Base-by-base conservation (phyloP, 2,113 vertebrate genomes). In the Caranx ignobilis region DNA sequence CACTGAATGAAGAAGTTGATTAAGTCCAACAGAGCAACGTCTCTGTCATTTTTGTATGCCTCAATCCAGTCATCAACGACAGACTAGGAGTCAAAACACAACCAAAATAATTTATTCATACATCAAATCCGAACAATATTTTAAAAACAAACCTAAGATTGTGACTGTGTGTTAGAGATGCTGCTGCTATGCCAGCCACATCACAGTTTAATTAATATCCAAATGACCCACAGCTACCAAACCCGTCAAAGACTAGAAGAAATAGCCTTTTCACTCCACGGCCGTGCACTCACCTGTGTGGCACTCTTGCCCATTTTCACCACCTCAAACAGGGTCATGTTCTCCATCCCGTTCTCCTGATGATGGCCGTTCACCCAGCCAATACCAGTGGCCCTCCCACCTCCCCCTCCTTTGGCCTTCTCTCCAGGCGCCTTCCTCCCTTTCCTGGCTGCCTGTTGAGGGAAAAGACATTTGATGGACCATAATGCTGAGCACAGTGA, bases 1-100 rank as follows among this genome's bases (percentile, higher is more conserved):
- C 98, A 99, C 94, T 99, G 98, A 93, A 99, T 99, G 91, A 99
- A 99, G 94, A 99, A 99, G 91, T 99, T 99, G 94, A 99, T 99
- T 84, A 99, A 95, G 90, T 98, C 98, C 94, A 99, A 95, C 72
- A 99, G 96, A 78, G 97, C 97, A 76, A 94, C 93, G 93, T 99
- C 98, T 87, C 97, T 93, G 89, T 99, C 96, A 71, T 96, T 94
- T 93, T 99, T 99, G 92, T 99, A 99, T 45, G 97, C 96, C 82
- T 99, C 98, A 81, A 99, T 99, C 98, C 98, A 99, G 93, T 99
- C 98, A 94, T 99, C 97, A 68, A 99, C 96, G 62, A 99, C 96
- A 79, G 98, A 97, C 98, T 99, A 92, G 60, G 78, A 73, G 80
- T 77, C 3, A 50, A 70, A 54, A 37, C 18, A 69, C 4, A 2